These are phyloP conservation scores for Malacoraja senta DNA, from an alignment of 2,797 vertebrate species.

Conservation along the genomic window DNA sequence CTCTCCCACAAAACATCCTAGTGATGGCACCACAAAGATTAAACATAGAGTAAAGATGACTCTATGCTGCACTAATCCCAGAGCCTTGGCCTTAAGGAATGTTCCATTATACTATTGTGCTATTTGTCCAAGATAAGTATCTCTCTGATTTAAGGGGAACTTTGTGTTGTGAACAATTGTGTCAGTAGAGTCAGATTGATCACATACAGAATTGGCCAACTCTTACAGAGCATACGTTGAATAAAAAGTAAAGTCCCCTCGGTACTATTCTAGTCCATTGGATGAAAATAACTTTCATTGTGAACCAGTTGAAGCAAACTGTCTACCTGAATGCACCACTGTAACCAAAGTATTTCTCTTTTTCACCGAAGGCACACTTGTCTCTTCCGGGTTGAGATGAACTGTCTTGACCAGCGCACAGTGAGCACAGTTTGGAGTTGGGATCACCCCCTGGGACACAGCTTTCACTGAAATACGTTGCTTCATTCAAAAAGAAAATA, in stretches of 20 bases:
- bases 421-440: conserved; percentile 3
- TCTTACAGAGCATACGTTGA: no score
- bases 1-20: not conserved
- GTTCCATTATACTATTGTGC: not conserved
- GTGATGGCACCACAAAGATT: not conserved
- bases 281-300: not conserved
- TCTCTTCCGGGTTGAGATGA: not conserved
- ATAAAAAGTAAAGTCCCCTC: no score
- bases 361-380: not conserved
- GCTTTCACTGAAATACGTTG: conserved; percentile 11
- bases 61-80: not conserved
- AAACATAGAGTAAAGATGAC: not conserved
- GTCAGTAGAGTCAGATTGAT: not conserved
- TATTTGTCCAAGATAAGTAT: not conserved
- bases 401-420: not conserved
- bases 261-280: no score
- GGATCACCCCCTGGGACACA: conserved; percentile 25
- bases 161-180: not conserved
- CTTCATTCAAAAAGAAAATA: not conserved
- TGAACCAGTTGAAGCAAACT: not conserved
- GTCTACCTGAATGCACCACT: conserved; percentile 34
- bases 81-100: not conserved
- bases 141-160: not conserved
- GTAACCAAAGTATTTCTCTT: conserved; percentile 36
- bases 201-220: not conserved